Base-by-base conservation (phyloP, 2,797 vertebrate genomes). In the Botia kubotai region DNA sequence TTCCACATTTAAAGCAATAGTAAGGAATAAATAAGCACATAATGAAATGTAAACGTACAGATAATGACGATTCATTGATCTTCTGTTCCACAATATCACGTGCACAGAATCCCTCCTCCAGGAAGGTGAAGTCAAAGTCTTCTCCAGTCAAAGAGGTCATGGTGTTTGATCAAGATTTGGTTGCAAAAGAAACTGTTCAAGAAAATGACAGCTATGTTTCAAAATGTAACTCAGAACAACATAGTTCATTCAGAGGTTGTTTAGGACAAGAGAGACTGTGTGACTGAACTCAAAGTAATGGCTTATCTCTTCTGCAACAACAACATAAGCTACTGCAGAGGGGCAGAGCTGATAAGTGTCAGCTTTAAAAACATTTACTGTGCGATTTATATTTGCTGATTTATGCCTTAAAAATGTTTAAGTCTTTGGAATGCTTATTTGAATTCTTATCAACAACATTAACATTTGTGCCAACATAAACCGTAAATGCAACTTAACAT, bases 101-200 rank as follows among this genome's bases (percentile, higher is more conserved):
- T 84, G 97, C 97, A 89, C 94, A 94, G 87, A 99, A 99, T 52
- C 97, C 98, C 90, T 99, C 98, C 6, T 99, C 97, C 29, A 99
- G 94, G 89, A 98, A 96, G 79, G 94, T 91, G 88, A 97, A 94
- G 74, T 96, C 96, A 90, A 96, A 92, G 79, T 96, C 95, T 50
- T 92, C 91, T 78, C 89, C 88, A 83, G 83, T 87, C 58, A 93
- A 91, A 86, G 83, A 87, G 87, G 87, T 95, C 97, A 84, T 91
- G 71, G 87, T 89, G 77, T 88, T 83, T 82, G 86, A 52, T 86
- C 77, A 81, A 87, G 19, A 79, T 87, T 87, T 58, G 67, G 85
- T 77, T 83, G 67, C 88, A 78, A 82, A 84, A 77, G 65, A 88
- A 95, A 90, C 94, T 96, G 88, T 10, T 84, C 83, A 65, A 29